Conservation (phyloP, 1,140 invertebrate species). For the Bombus haemorrhoidalis region DNA sequence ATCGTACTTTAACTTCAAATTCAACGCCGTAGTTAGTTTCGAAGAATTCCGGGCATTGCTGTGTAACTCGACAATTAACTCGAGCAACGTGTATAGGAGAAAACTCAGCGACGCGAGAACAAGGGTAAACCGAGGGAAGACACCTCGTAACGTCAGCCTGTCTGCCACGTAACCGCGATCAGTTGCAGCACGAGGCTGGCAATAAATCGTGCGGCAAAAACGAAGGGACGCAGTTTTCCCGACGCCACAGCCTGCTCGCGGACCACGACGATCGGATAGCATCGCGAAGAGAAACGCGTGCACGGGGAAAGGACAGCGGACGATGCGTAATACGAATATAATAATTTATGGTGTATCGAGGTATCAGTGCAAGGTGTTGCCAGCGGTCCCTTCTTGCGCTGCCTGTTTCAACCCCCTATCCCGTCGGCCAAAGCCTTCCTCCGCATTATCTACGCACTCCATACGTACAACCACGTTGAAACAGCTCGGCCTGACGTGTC, state of each 20-base stretch:
- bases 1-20: too few species aligned
- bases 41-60: too few species aligned
- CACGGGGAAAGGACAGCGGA: not conserved
- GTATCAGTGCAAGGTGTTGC: conserved; percentile 74
- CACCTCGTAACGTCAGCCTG: not conserved
- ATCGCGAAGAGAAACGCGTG: conserved; percentile 8
- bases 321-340: conserved; percentile 69
- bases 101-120: not conserved
- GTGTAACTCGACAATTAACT: too few species aligned
- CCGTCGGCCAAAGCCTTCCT: conserved; percentile 7
- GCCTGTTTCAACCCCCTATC: conserved; percentile 5
- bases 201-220: conserved; percentile 70
- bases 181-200: conserved; percentile 57
- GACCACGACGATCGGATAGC: not conserved
- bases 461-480: conserved; percentile 51
- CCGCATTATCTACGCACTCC: conserved; percentile 71
- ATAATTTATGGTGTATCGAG: conserved; percentile 75
- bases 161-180: conserved; percentile 63
- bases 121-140: not conserved
- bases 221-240: conserved; percentile 54
- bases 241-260: conserved; percentile 12
- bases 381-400: conserved; percentile 51
- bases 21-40: too few species aligned
- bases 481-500: conserved; percentile 64
- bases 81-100: not conserved